phyloP scores from a whole-genome alignment of 2,113 vertebrate genomes.

The Urocolius indicus region DNA sequence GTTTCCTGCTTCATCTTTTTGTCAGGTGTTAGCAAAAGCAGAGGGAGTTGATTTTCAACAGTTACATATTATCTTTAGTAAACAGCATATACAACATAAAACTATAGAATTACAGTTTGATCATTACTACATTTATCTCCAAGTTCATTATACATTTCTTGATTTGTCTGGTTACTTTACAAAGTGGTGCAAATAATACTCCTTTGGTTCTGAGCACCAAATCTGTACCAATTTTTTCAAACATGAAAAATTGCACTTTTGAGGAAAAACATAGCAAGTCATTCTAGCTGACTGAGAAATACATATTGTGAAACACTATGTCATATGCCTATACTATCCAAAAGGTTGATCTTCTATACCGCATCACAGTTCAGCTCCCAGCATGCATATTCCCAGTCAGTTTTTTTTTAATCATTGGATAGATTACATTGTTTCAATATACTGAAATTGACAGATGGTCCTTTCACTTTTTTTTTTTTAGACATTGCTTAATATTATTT shows the following conservation, averaged over 20 bases:
- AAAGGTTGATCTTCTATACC: not conserved
- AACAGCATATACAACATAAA: not conserved
- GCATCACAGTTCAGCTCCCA: not conserved
- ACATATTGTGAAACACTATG: not conserved
- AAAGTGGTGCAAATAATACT: not conserved
- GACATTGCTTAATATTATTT: not conserved
- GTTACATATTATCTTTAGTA: not conserved
- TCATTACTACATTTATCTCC: not conserved
- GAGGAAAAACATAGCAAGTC: not conserved
- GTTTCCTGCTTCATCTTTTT: not conserved
- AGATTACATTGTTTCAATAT: not conserved
- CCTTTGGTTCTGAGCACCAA: not conserved
- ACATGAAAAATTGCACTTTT: not conserved
- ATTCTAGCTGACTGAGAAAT: not conserved
- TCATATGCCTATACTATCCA: not conserved
- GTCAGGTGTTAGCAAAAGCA: not conserved
- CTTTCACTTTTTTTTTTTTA: not conserved
- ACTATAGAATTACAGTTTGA: not conserved
- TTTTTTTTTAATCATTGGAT: not conserved
- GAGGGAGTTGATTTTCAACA: not conserved
- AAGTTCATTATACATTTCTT: not conserved
- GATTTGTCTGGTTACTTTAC: not conserved
- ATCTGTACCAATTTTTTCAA: not conserved
- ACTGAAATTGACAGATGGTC: not conserved
- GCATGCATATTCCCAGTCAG: not conserved